Evolutionary conservation across 92 coral and sea anemone genomes (phyloP), one percentile per base, ranked within the genome.

Genomic region (Actinostola sp.): DNA sequence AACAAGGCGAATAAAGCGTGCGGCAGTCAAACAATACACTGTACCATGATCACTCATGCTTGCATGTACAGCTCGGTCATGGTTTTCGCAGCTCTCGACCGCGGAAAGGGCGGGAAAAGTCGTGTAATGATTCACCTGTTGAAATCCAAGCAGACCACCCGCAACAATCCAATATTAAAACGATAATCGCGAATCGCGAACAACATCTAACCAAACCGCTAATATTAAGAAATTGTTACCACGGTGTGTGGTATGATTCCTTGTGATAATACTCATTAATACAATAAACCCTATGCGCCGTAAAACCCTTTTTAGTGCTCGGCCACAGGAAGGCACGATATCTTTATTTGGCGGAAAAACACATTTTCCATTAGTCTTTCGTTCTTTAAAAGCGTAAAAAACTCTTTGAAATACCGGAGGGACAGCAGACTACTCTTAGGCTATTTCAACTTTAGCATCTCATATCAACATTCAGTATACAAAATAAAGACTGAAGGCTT

Each of bases 61-160:
- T 53, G 60, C n/a, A n/a, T n/a, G 21, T 8, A 2, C 3, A 21
- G 25, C 60, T 20, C 60, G 60, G 30, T 14, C 20, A 28, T 13
- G 19, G 2, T 53, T 53, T 53, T 20, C 60, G 31, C 60, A 13
- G n/a, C 54, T 4, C 21, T 3, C 54, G 54, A 48, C 13, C 60
- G 20, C 60, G 42, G 51, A 68, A 68, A 50, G 16, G 74, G 74
- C 74, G 74, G 74, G 74, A 68, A 68, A 68, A 51, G 12, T 15
- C 56, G 25, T 27, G 0, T 26, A 45, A 23, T 28, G 42, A n/a
- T 42, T 16, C 74, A 68, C 74, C 61, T 68, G 74, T 68, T 50
- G 23, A 51, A 68, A 32, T 19, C 57, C 29, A 27, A 21, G 24
- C 1, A 44, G 58, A 32, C 57, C 57, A 50, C 57, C 74, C 74